Evolutionary conservation across 1,140 invertebrate species (phyloP).

Genomic region (Brachionus koreanus): DNA sequence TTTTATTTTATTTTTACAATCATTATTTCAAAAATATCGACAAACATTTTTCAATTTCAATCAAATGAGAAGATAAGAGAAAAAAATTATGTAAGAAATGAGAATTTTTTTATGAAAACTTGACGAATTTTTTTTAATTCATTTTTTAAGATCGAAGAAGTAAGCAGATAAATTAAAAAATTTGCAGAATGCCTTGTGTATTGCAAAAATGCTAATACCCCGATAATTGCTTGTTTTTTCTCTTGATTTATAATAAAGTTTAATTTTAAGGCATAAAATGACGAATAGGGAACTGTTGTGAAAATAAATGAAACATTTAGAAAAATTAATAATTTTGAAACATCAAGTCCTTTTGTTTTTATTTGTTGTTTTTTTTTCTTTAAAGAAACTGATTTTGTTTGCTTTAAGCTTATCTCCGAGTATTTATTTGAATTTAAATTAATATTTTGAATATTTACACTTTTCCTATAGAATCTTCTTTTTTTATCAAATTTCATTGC

Average conservation of each 20-base stretch:
- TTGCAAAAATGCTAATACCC: neutral
- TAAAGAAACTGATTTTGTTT: too few species aligned
- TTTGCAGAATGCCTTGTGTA: conserved; percentile 5
- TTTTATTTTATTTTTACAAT: too few species aligned
- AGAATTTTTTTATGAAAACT: neutral
- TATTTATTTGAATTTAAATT: neutral
- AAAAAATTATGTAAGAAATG: too few species aligned
- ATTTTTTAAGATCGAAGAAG: neutral
- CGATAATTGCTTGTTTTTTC: neutral
- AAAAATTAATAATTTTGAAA: neutral
- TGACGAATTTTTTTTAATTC: neutral
- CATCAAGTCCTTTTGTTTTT: neutral
- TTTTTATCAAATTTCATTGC: neutral
- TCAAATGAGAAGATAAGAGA: too few species aligned
- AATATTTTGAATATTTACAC: neutral
- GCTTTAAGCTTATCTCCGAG: neutral
- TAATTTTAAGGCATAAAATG: neutral
- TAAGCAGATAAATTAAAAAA: conserved; percentile 3
- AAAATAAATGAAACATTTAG: conserved; percentile 1
- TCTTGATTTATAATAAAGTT: neutral
- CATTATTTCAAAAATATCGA: too few species aligned
- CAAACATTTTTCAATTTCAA: too few species aligned
- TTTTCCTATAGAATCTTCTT: neutral
- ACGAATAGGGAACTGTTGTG: neutral
- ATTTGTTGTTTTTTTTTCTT: neutral